Conservation (phyloP, 2,113 vertebrate species). For the Sciurus niger region DNA sequence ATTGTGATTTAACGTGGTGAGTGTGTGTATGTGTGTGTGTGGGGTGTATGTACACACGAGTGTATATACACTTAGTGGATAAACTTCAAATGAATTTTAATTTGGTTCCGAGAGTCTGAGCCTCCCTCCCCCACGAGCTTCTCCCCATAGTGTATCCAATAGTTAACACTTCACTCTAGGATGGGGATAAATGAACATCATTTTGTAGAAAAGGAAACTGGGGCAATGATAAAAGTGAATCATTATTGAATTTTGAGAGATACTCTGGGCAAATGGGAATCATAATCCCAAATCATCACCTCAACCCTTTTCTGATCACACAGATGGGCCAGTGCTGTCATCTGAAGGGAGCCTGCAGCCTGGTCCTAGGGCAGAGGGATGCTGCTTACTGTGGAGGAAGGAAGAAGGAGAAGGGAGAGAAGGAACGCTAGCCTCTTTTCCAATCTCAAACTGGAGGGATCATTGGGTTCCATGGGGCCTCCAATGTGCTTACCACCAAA, state of each 20-base stretch:
- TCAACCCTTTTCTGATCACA: neutral
- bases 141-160: neutral
- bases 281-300: neutral
- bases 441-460: neutral
- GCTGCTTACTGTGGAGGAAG: neutral
- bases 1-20: neutral
- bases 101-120: neutral
- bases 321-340: neutral
- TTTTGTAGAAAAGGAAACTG: neutral
- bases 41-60: accelerated
- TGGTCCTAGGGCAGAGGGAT: neutral
- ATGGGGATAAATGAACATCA: neutral
- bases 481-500: neutral
- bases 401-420: neutral
- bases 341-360: neutral
- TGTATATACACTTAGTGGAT: accelerated
- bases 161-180: neutral
- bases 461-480: neutral
- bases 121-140: neutral
- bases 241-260: neutral
- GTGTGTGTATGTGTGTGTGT: accelerated
- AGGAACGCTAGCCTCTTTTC: neutral
- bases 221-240: neutral
- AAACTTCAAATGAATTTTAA: neutral
- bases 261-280: neutral